Conservation (phyloP, 2,888 invertebrate genomes). For the Ligdia adustata region DNA sequence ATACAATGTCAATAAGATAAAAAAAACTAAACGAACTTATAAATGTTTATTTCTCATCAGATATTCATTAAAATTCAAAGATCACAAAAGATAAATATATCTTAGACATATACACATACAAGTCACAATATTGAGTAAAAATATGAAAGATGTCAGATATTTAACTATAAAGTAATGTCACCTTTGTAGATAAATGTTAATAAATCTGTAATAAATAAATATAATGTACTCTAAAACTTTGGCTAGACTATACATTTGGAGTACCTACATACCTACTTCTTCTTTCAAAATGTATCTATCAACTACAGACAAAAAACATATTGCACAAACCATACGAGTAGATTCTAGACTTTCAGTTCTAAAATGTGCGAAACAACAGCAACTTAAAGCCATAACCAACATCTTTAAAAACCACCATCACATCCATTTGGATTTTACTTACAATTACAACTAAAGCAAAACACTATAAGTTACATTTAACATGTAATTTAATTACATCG, state of each 20-base stretch:
- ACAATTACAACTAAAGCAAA: slow-evolving; percentile 11
- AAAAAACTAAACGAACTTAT: slow-evolving; percentile 16
- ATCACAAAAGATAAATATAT: slow-evolving; percentile 28
- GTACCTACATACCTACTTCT: no score
- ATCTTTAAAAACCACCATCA: background rate
- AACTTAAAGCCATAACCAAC: background rate
- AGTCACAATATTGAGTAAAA: no score
- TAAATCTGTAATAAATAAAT: no score
- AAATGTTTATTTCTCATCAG: slow-evolving; percentile 24
- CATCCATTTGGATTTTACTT: slow-evolving; percentile 9
- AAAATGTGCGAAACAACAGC: slow-evolving; percentile 7
- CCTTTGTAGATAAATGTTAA: no score
- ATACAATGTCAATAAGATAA: slow-evolving; percentile 3
- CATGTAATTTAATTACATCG: slow-evolving; percentile 29
- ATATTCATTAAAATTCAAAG: slow-evolving; percentile 30
- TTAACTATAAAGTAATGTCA: no score
- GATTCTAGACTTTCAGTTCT: slow-evolving; percentile 11
- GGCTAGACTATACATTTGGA: no score
- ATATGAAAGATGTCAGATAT: no score
- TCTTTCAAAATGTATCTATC: no score
- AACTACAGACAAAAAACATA: slow-evolving; percentile 7
- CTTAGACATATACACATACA: slow-evolving; percentile 14
- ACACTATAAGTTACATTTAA: slow-evolving; percentile 14
- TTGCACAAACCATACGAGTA: slow-evolving; percentile 17
- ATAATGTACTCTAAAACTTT: no score